These are phyloP conservation scores for Campodea augens DNA, from an alignment of 1,140 invertebrate species.

Conservation along the genomic window DNA sequence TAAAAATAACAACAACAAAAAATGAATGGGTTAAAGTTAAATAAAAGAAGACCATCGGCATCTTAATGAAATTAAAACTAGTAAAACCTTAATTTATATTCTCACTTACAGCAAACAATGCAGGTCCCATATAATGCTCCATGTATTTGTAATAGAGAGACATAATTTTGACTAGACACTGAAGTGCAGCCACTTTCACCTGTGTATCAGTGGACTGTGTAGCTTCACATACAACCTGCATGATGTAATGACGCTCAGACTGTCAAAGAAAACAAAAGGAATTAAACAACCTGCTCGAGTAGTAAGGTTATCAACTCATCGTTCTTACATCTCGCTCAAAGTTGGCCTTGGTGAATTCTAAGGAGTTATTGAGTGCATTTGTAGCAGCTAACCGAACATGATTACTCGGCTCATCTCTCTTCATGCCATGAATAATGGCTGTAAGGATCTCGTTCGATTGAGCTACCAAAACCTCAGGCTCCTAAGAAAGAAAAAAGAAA, in stretches of 20 bases:
- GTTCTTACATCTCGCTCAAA: constrained; percentile 75
- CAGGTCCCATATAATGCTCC: constrained; percentile 96
- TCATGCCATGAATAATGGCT: constrained; percentile 97
- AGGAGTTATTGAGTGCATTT: constrained; percentile 87
- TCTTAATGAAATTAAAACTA: no score
- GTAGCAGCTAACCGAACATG: constrained; percentile 87
- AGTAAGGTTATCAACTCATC: not conserved
- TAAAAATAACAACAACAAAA: no score
- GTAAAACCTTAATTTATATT: no score
- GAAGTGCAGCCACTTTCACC: constrained; percentile 84
- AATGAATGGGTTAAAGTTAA: no score
- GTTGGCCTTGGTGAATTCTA: constrained; percentile 97
- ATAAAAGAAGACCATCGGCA: no score
- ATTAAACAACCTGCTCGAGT: not conserved
- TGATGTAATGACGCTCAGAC: constrained; percentile 93
- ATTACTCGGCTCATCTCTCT: constrained; percentile 56
- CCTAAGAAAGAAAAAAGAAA: constrained; percentile 25
- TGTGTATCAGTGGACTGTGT: constrained; percentile 68
- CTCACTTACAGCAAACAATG: constrained; percentile 71
- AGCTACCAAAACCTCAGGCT: constrained; percentile 71
- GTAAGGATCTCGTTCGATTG: constrained; percentile 94
- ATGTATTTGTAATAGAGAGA: constrained; percentile 97
- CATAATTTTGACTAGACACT: constrained; percentile 98
- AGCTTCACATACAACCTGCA: constrained; percentile 95
- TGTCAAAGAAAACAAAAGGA: constrained; percentile 22